A percentile compares a stretch with the other conserved stretches of the same genome.
phyloP scores from a whole-genome alignment of 92 coral and sea anemone genomes.

The Galaxea fascicularis region DNA sequence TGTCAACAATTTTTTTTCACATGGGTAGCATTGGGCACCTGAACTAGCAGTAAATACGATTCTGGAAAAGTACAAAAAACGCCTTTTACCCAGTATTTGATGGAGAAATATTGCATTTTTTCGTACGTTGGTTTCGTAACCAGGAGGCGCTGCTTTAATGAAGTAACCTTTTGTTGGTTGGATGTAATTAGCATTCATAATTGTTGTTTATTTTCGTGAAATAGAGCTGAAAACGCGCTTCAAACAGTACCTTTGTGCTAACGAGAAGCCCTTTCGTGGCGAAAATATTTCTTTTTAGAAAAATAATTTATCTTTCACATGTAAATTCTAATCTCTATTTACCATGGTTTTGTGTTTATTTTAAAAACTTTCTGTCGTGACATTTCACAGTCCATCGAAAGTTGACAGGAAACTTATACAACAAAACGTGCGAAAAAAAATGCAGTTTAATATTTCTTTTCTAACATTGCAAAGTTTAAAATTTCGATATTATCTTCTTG shows the following conservation, averaged over 20 bases:
- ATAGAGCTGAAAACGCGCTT: neutral
- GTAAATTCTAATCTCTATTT: slow-evolving; percentile 9
- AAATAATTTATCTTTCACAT: neutral
- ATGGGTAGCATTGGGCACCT: slow-evolving; percentile 13
- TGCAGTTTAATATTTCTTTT: slow-evolving; percentile 24
- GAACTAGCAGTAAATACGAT: neutral
- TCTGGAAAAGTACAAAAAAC: slow-evolving; percentile 13
- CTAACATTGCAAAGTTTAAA: neutral
- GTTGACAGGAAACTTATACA: slow-evolving; percentile 19
- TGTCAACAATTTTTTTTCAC: slow-evolving; percentile 31
- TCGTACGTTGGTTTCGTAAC: slow-evolving; percentile 29
- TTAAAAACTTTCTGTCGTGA: neutral
- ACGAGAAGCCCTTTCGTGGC: neutral
- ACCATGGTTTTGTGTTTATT: slow-evolving; percentile 8
- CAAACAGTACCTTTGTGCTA: neutral
- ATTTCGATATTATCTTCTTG: neutral
- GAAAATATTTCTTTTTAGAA: neutral
- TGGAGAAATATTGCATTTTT: slow-evolving; percentile 35
- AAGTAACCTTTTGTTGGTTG: slow-evolving; percentile 19
- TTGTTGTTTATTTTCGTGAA: neutral
- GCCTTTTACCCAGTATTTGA: slow-evolving; percentile 9
- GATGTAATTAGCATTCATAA: slow-evolving; percentile 39
- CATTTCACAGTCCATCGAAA: neutral
- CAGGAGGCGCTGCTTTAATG: slow-evolving; percentile 16
- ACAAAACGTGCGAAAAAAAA: slow-evolving; percentile 17